Conservation (phyloP, 2,888 invertebrate genomes). For the Lasioglossum malachurum region DNA sequence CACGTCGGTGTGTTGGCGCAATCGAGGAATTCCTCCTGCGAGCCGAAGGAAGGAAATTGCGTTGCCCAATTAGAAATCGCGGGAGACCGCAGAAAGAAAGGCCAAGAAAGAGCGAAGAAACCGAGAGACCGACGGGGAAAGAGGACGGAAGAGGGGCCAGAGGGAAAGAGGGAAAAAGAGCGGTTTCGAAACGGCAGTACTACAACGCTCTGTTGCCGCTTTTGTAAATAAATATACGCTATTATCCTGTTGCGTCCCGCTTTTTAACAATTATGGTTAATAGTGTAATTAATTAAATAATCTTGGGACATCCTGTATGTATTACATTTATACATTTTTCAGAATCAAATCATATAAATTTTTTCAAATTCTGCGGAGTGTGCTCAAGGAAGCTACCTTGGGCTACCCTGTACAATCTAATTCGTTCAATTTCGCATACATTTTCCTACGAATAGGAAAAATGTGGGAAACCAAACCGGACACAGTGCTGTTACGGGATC, state of each 20-base stretch:
- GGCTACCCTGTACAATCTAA: rapidly evolving
- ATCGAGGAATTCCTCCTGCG: constrained; percentile 66
- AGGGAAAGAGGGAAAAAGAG: constrained; percentile 8
- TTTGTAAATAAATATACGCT: constrained; percentile 7
- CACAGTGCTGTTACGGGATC: background rate
- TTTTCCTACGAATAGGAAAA: background rate
- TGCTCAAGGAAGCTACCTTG: no score
- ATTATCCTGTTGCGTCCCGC: background rate
- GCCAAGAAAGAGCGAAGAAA: constrained; percentile 43
- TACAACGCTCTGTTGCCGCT: constrained; percentile 3
- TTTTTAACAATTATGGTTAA: no score
- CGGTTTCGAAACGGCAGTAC: constrained; percentile 41
- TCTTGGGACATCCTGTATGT: no score
- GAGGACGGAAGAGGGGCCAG: background rate
- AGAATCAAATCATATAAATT: no score
- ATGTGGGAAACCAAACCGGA: background rate
- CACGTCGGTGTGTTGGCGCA: constrained; percentile 53
- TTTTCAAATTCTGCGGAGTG: no score
- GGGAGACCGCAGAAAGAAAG: constrained; percentile 71
- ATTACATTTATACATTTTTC: no score
- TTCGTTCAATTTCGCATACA: no score
- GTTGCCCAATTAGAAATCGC: constrained; percentile 74
- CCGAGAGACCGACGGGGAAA: constrained; percentile 29
- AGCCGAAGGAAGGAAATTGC: constrained; percentile 73
- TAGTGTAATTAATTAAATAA: no score